Evolutionary conservation across 2,797 vertebrate species (phyloP).

Genomic region (Peromyscus melanophrys): DNA sequence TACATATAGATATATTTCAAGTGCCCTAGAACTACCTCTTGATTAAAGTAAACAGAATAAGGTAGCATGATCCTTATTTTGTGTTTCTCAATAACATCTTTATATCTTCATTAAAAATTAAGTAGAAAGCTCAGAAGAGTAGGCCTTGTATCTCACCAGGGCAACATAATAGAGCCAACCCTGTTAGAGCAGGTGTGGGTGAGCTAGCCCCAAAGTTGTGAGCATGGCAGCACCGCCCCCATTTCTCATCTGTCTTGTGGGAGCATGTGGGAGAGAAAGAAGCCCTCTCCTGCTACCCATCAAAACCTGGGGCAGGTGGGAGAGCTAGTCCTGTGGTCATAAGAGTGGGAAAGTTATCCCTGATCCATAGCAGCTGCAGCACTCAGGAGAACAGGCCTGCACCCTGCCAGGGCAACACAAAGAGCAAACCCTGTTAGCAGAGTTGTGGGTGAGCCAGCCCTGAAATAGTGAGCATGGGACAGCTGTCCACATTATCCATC

Average conservation of each 20-base stretch:
- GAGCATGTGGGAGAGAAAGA: too few relatives aligned
- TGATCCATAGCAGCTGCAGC: too few relatives aligned
- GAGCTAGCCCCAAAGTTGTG: background rate
- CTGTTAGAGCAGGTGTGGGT: background rate
- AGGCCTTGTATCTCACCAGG: background rate
- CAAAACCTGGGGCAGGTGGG: too few relatives aligned
- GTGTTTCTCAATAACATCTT: background rate
- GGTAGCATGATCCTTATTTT: background rate
- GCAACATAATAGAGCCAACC: background rate
- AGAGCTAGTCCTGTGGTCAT: too few relatives aligned
- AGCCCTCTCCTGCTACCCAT: too few relatives aligned
- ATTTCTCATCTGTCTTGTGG: background rate
- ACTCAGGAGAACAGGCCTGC: too few relatives aligned
- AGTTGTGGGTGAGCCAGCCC: background rate
- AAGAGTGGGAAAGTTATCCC: too few relatives aligned
- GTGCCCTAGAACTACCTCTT: conserved; percentile 6
- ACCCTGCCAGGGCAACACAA: too few relatives aligned
- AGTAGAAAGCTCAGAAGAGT: background rate
- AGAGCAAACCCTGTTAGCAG: background rate
- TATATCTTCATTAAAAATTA: background rate
- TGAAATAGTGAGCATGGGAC: background rate
- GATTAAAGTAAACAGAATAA: background rate
- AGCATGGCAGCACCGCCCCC: background rate
- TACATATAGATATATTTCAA: background rate
- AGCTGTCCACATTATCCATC: background rate